Percentiles rank a stretch among this genome's conserved stretches.
Conservation (phyloP, 1,140 invertebrate species). For the Drosophila paulistorum region DNA sequence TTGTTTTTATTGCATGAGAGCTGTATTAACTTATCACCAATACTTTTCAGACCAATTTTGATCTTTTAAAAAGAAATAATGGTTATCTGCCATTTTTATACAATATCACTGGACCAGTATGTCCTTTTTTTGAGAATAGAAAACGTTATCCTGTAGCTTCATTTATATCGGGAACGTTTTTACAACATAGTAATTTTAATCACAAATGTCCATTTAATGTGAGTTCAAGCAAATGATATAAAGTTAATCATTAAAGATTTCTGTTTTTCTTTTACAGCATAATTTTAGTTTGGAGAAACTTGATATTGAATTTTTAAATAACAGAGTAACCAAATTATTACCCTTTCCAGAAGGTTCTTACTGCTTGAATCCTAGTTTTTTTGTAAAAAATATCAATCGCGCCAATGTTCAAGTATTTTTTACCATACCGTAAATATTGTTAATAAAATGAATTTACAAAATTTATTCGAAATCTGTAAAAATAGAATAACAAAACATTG, state of each 20-base stretch:
- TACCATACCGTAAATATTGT: background rate
- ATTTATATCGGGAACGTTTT: background rate
- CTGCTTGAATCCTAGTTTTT: background rate
- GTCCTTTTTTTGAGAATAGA: background rate
- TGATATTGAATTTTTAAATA: slow-evolving; percentile 5
- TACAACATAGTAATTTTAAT: background rate
- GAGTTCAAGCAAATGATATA: background rate
- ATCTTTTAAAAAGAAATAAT: background rate
- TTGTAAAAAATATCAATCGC: background rate
- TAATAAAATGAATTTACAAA: too few species aligned
- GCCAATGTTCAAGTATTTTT: background rate
- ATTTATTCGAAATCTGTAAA: too few species aligned
- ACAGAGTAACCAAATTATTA: background rate
- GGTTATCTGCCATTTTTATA: slow-evolving; percentile 1
- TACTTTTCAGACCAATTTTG: background rate
- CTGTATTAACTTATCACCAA: too few species aligned
- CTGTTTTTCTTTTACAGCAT: background rate
- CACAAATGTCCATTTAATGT: background rate
- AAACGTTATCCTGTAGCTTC: slow-evolving; percentile 4
- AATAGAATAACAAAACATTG: too few species aligned
- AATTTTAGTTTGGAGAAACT: background rate
- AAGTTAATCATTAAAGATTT: background rate
- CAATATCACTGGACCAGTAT: background rate
- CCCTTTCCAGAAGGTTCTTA: background rate
- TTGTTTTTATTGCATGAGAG: too few species aligned